phyloP scores from a whole-genome alignment of 2,888 invertebrate genomes.

The Campaea margaritaria region DNA sequence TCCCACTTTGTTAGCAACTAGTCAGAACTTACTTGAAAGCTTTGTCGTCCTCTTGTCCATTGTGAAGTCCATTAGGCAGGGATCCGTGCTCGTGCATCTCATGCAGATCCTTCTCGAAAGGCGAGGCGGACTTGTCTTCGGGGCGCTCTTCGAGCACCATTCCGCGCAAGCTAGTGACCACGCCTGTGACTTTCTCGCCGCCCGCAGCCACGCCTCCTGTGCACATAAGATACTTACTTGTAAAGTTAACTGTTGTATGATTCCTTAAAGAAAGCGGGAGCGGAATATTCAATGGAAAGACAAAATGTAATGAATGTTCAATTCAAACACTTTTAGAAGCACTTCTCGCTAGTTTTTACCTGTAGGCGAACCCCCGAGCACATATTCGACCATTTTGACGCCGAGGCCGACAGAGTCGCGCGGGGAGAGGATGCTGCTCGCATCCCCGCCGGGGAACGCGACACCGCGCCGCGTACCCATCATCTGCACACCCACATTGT shows the following conservation, averaged over 20 bases:
- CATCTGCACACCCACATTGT: conserved; percentile 79
- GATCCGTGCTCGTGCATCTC: conserved; percentile 78
- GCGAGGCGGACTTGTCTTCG: conserved; percentile 77
- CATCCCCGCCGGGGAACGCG: conserved; percentile 87
- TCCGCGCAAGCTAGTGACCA: conserved; percentile 75
- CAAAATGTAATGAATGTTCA: no score
- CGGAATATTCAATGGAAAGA: no score
- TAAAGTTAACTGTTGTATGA: no score
- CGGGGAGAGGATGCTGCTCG: conserved; percentile 89
- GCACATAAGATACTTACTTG: conserved; percentile 1
- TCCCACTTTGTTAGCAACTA: no score
- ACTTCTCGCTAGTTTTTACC: no score
- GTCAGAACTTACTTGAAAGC: conserved; percentile 92
- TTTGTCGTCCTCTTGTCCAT: conserved; percentile 93
- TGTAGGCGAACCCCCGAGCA: conserved; percentile 96
- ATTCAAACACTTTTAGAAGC: not conserved
- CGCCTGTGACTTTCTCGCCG: conserved; percentile 75
- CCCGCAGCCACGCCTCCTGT: conserved; percentile 49
- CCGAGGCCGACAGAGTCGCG: conserved; percentile 96
- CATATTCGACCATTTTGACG: conserved; percentile 99
- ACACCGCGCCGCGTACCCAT: conserved; percentile 91
- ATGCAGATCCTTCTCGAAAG: conserved; percentile 80
- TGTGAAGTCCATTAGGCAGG: conserved; percentile 85
- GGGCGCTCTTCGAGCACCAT: conserved; percentile 78
- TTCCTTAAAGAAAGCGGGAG: no score